Base-by-base conservation (phyloP, 2,888 invertebrate genomes). In the Orthosia cruda region DNA sequence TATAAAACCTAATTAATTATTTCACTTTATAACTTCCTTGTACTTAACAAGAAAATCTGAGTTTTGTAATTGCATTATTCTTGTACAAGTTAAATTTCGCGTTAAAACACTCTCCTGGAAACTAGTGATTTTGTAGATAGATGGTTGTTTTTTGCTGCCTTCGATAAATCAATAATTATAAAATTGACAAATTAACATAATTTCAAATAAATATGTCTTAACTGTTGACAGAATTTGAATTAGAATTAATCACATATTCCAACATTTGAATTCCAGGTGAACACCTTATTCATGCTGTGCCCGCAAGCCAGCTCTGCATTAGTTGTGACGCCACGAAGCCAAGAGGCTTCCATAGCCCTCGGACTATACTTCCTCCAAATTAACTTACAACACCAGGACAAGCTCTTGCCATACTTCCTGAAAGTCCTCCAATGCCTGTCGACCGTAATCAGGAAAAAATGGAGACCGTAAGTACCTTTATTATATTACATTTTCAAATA, bases 271-370 rank as follows among this genome's bases (percentile, higher is more conserved):
- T 82, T 82, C 11, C 92, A 99, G 99, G 98, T 99, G 64, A 98
- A 98, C 90, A 98, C 98, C 20, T 94, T 99, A 54, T 98, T 98
- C 93, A 98, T 98, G 90, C 97, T 99, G 90, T 99, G 99, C 91
- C 99, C 99, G 0, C 98, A 98, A 97, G 98, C 98, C 88, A 97
- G 97, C 87, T 97, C 96, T 4, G 97, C 98, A 84, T 97, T 98
- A 32, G 93, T 99, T 65, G 98, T 98, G 89, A 97, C 97, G 11
- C 97, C 98, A 75, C 97, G 98, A 67, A 98, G 98, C 68, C 99
- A 99, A 93, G 99, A 99, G 96, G 99, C 99, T 3, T 98, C 99
- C 52, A 98, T 99, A 84, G 99, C 99, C 0, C 97, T 99, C 49
- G 99, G 99, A 3, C 97, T 99, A 63, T 99, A 99, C 93, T 98